Evolutionary conservation across 2,888 invertebrate genomes (phyloP).

Genomic region (Alloscopus bannaensis): DNA sequence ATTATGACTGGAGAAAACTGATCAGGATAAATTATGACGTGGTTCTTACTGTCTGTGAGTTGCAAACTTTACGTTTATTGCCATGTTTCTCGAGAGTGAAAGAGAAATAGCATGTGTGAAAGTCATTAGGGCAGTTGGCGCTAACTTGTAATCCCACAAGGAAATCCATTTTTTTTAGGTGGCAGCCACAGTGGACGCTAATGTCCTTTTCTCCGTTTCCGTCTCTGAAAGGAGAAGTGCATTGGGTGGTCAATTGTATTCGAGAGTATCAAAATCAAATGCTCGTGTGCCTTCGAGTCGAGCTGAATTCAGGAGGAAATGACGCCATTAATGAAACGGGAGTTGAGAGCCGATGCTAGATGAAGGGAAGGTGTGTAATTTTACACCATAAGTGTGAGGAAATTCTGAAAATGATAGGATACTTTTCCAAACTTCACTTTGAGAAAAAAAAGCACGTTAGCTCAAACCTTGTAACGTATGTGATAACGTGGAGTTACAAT

Average conservation of each 20-base stretch:
- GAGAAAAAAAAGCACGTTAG: constrained; percentile 41
- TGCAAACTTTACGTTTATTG: constrained; percentile 13
- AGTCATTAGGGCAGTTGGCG: constrained; percentile 53
- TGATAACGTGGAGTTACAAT: constrained; percentile 41
- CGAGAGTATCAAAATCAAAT: too few relatives aligned
- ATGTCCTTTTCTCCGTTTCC: too few relatives aligned
- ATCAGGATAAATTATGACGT: constrained; percentile 41
- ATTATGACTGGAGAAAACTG: constrained; percentile 45
- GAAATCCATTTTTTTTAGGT: too few relatives aligned
- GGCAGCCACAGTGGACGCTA: too few relatives aligned
- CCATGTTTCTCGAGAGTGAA: constrained; percentile 6
- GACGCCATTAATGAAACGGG: too few relatives aligned
- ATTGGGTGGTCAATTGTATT: too few relatives aligned
- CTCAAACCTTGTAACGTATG: background rate
- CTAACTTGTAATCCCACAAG: constrained; percentile 58
- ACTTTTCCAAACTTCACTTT: constrained; percentile 33
- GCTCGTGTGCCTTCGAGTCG: too few relatives aligned
- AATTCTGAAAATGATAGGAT: constrained; percentile 56
- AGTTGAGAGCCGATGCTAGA: too few relatives aligned
- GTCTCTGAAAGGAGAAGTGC: too few relatives aligned
- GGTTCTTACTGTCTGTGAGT: constrained; percentile 17
- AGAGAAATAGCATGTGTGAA: constrained; percentile 57
- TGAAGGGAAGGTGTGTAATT: constrained; percentile 53
- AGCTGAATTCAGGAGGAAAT: too few relatives aligned
- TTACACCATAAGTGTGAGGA: constrained; percentile 62